Base-by-base conservation (phyloP, 2,888 invertebrate species). In the Zhuqinia jingwanae region DNA sequence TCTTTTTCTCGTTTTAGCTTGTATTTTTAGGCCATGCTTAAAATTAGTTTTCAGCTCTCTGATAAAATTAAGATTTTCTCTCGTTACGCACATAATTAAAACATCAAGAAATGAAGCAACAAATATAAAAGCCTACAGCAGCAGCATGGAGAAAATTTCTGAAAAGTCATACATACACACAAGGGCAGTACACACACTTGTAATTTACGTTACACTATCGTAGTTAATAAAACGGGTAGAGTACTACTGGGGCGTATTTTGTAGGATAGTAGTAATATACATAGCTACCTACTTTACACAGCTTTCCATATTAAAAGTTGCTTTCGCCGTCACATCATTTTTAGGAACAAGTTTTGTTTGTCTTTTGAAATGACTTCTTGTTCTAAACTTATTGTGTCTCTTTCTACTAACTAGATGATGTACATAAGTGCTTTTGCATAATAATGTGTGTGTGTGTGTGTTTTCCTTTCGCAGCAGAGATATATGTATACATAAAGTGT, bases 61-160 rank as follows among this genome's bases (percentile, higher is more conserved):
- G 73, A 81, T 73, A 17, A 81, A 81, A 73, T 81, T 73, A 73
- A 73, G 73, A 81, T 30, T 80, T 80, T 81, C 45, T 73, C 81
- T 73, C 60, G 58, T 73, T 60, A 73, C 42, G 45, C 25, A 73
- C 27, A 25, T 60, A 58, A 81, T 81, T 73, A 81, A 73, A 73
- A 36, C 60, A 60, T 73, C 25, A 80, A 45, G 50, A 68, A 36
- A 58, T 36, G 36, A 36, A 47, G 22, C 20, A 45, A 27, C 20
- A 22, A 15, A n/a, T n/a, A n/a, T n/a, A 65, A 15, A 65, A 30
- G n/a, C 27, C 15, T 30, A 15, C 11, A n/a, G n/a, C n/a, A n/a
- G n/a, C 58, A 8, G 3, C 13, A 20, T 3, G 2, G 20, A 11
- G 8, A 25, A 13, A 50, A 50, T 50, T 50, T 50, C 15, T 36